Percentiles rank a stretch among this genome's conserved stretches.
These are phyloP conservation scores for Sceloporus undulatus DNA, from an alignment of 2,113 vertebrate genomes.

Conservation along the genomic window DNA sequence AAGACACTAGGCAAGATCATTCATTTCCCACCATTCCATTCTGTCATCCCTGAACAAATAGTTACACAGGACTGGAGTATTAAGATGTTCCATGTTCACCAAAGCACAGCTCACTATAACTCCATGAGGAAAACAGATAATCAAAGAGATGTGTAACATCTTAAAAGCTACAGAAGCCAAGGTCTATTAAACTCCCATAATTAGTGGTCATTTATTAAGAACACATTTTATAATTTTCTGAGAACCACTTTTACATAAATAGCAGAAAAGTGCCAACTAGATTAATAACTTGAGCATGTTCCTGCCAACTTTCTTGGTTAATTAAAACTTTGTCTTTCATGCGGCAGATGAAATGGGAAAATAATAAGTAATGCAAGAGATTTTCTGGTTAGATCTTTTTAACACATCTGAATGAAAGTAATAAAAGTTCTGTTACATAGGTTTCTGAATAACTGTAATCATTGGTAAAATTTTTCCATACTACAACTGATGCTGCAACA, in stretches of 20 bases:
- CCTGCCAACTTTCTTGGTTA: slow-evolving; percentile 63
- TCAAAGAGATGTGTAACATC: slow-evolving; percentile 53
- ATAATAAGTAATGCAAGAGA: slow-evolving; percentile 20
- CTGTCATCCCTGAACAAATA: background rate
- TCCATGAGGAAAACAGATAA: slow-evolving; percentile 50
- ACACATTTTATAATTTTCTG: slow-evolving; percentile 65
- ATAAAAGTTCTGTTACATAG: background rate
- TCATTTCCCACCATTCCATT: background rate
- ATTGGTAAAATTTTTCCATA: background rate
- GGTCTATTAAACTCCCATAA: slow-evolving; percentile 73
- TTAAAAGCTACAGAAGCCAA: slow-evolving; percentile 39
- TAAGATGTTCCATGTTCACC: slow-evolving; percentile 27
- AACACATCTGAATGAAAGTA: background rate
- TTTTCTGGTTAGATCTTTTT: slow-evolving; percentile 6
- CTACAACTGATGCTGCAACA: background rate
- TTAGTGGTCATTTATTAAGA: slow-evolving; percentile 69
- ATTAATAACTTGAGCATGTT: slow-evolving; percentile 59
- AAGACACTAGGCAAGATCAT: background rate
- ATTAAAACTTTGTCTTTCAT: slow-evolving; percentile 61
- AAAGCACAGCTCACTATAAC: slow-evolving; percentile 45
- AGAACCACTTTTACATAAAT: slow-evolving; percentile 67
- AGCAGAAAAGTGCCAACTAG: slow-evolving; percentile 54
- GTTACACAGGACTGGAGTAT: slow-evolving; percentile 33
- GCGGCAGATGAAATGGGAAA: slow-evolving; percentile 31
- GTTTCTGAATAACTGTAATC: background rate